Conservation (phyloP, 2,113 vertebrate species). For the Eubucco bourcierii region DNA sequence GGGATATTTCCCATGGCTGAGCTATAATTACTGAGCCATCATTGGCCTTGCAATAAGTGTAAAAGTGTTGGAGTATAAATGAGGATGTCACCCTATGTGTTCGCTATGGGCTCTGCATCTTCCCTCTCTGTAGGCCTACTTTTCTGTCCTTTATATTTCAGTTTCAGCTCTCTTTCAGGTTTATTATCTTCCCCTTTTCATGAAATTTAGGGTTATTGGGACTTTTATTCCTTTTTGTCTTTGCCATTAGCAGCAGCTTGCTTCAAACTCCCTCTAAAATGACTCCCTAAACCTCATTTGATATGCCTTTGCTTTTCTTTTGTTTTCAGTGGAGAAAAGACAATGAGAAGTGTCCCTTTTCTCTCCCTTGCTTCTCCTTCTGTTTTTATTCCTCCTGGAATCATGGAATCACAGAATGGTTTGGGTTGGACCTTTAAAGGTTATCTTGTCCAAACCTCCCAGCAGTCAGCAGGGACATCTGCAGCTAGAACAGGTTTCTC, state of each 20-base stretch:
- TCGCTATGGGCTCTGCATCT: fast-evolving
- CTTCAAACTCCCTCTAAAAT: background rate
- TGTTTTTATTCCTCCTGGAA: background rate
- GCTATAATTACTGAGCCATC: constrained; percentile 18
- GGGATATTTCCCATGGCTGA: background rate
- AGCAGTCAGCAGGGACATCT: background rate
- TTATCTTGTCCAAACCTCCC: background rate
- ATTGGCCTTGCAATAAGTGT: background rate
- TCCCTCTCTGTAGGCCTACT: background rate
- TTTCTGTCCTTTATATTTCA: background rate
- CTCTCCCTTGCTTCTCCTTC: background rate
- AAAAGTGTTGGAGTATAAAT: background rate
- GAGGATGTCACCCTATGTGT: constrained; percentile 8
- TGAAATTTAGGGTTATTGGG: background rate
- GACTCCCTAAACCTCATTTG: background rate
- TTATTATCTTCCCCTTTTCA: background rate
- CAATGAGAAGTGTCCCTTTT: background rate
- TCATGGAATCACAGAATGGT: background rate
- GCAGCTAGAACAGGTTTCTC: background rate
- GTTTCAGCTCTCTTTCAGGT: background rate
- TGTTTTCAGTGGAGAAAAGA: background rate
- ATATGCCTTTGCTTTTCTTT: background rate
- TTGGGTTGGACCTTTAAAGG: background rate
- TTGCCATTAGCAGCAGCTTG: background rate
- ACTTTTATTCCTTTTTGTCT: background rate